Conservation (phyloP, 1,140 invertebrate genomes). For the Pachyrhynchus sulphureomaculatus region DNA sequence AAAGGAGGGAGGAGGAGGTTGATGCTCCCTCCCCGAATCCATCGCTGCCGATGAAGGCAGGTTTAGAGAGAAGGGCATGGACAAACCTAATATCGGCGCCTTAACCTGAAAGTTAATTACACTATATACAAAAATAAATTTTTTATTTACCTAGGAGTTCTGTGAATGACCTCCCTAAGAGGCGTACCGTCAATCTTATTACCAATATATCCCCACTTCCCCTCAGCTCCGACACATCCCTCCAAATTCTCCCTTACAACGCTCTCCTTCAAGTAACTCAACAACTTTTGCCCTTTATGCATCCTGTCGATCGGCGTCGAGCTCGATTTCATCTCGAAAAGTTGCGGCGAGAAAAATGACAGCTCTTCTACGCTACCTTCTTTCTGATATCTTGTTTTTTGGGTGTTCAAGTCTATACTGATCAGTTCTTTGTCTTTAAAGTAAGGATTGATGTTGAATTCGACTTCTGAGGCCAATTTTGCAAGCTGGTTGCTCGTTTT, state of each 20-base stretch:
- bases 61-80: no score
- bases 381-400: background rate
- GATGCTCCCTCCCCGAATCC: no score
- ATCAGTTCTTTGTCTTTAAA: constrained; percentile 6
- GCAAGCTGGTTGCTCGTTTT: constrained; percentile 3
- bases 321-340: constrained; percentile 21
- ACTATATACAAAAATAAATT: no score
- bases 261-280: background rate
- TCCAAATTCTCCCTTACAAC: constrained; percentile 1
- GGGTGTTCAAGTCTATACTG: background rate
- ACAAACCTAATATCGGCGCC: no score
- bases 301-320: constrained; percentile 31
- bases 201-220: background rate
- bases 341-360: constrained; percentile 29
- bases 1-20: no score
- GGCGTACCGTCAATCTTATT: constrained; percentile 1
- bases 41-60: no score
- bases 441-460: constrained; percentile 31
- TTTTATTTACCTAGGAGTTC: constrained; percentile 3
- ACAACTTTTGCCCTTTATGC: background rate
- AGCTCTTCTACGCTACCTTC: constrained; percentile 18
- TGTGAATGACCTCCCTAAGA: background rate
- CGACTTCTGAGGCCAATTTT: constrained; percentile 15
- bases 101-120: no score
- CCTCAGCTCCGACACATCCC: background rate